These are phyloP conservation scores for Leptopilina clavipes DNA, from an alignment of 1,140 invertebrate genomes.

Conservation along the genomic window DNA sequence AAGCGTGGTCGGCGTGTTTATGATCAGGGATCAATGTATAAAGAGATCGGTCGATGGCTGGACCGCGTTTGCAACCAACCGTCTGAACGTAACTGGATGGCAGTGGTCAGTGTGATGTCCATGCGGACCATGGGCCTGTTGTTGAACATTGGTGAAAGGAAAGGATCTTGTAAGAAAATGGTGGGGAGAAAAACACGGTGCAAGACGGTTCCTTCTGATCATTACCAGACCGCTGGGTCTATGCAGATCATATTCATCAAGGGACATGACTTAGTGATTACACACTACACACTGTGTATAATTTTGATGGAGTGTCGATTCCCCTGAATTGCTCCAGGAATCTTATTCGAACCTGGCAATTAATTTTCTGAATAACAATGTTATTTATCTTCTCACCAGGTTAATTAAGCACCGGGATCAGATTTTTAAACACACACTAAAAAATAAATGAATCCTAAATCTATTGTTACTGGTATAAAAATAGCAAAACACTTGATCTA, in stretches of 20 bases:
- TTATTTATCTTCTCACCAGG: too few species aligned
- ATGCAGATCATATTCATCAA: constrained; percentile 14
- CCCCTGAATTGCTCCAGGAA: too few species aligned
- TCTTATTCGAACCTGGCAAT: neutral
- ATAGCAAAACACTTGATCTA: neutral
- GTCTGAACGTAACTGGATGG: constrained; percentile 56
- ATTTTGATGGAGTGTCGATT: too few species aligned
- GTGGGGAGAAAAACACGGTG: constrained; percentile 55
- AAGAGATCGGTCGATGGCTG: constrained; percentile 54
- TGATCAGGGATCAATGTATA: constrained; percentile 8
- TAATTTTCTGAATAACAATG: too few species aligned
- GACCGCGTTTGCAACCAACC: constrained; percentile 64
- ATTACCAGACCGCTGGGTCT: constrained; percentile 13
- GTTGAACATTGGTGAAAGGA: constrained; percentile 66
- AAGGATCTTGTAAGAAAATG: constrained; percentile 58
- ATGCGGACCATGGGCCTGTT: constrained; percentile 52
- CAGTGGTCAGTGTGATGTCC: constrained; percentile 56
- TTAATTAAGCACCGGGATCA: too few species aligned
- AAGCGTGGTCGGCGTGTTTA: neutral
- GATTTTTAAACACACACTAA: too few species aligned
- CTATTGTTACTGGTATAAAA: neutral
- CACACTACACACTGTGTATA: too few species aligned
- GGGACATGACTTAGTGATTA: too few species aligned
- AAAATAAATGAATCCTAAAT: too few species aligned
- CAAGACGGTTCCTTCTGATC: constrained; percentile 31